phyloP scores from a whole-genome alignment of 2,113 vertebrate genomes.

The Carollia perspicillata region DNA sequence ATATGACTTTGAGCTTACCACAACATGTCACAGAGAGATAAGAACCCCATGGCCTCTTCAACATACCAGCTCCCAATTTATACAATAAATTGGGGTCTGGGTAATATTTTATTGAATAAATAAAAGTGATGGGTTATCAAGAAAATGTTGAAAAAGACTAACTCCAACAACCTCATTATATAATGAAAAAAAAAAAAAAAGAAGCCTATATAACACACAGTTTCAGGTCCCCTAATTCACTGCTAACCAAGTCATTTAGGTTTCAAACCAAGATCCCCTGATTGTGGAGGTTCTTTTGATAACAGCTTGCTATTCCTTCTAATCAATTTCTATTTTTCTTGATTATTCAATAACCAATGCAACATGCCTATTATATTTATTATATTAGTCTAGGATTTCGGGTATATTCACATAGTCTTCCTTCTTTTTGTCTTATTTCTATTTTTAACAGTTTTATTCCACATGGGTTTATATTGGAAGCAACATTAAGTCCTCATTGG shows the following conservation, averaged over 20 bases:
- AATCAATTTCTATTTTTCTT: neutral
- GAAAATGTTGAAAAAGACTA: neutral
- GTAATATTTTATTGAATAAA: neutral
- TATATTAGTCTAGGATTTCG: neutral
- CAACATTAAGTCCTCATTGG: neutral
- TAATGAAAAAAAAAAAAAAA: neutral
- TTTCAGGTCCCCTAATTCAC: neutral
- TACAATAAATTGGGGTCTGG: neutral
- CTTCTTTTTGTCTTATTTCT: neutral
- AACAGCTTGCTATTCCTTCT: neutral
- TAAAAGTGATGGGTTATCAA: neutral
- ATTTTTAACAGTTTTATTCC: neutral
- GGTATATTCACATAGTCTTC: neutral
- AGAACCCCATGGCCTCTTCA: neutral
- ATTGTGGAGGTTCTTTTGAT: neutral
- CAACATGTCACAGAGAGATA: neutral
- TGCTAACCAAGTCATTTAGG: neutral
- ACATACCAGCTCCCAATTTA: neutral
- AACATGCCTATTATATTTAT: neutral
- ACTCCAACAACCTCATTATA: neutral
- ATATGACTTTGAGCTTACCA: neutral
- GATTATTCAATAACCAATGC: neutral
- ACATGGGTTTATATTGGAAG: conserved; percentile 32
- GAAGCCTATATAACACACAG: accelerated
- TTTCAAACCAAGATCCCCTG: neutral